Percentiles rank a stretch among this genome's conserved stretches.
phyloP scores from a whole-genome alignment of 2,888 invertebrate genomes.

The Cheilosia variabilis region DNA sequence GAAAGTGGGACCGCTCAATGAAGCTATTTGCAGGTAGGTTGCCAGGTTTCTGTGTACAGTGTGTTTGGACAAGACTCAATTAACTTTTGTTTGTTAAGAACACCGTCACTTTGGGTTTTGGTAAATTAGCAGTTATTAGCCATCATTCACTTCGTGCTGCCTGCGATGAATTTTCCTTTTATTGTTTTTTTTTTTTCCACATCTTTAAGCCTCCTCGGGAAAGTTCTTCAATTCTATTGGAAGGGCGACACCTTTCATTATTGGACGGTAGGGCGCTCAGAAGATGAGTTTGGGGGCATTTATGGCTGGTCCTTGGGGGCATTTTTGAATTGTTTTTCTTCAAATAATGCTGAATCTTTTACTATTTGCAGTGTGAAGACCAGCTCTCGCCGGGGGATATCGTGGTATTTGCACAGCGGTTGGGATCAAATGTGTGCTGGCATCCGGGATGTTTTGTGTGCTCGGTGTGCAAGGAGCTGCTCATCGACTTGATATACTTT shows the following conservation, averaged over 20 bases:
- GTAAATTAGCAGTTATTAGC: conserved; percentile 70
- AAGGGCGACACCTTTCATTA: conserved; percentile 24
- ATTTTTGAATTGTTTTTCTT: conserved; percentile 32
- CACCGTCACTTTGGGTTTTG: conserved; percentile 26
- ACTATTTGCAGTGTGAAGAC: conserved; percentile 90
- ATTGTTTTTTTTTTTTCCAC: conserved; percentile 24
- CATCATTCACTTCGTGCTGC: conserved; percentile 37
- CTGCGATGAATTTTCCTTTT: conserved; percentile 8
- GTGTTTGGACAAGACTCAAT: conserved; percentile 66
- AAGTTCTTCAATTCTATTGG: conserved; percentile 21
- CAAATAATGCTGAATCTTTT: conserved; percentile 22
- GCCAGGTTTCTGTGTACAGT: neutral
- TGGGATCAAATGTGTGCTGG: conserved; percentile 94
- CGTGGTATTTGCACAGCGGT: conserved; percentile 94
- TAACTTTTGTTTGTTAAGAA: conserved; percentile 73
- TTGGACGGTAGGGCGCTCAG: conserved; percentile 27
- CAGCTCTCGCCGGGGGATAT: conserved; percentile 94
- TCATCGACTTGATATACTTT: conserved; percentile 99
- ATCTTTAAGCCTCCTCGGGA: conserved; percentile 30
- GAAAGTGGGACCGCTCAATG: conserved; percentile 70
- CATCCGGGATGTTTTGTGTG: conserved; percentile 98
- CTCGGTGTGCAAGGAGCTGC: conserved; percentile 94
- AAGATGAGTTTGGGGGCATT: conserved; percentile 41
- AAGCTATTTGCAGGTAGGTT: conserved; percentile 71
- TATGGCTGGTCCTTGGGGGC: conserved; percentile 32